These are phyloP conservation scores for Therioaphis trifolii DNA, from an alignment of 2,888 invertebrate genomes.

Conservation along the genomic window DNA sequence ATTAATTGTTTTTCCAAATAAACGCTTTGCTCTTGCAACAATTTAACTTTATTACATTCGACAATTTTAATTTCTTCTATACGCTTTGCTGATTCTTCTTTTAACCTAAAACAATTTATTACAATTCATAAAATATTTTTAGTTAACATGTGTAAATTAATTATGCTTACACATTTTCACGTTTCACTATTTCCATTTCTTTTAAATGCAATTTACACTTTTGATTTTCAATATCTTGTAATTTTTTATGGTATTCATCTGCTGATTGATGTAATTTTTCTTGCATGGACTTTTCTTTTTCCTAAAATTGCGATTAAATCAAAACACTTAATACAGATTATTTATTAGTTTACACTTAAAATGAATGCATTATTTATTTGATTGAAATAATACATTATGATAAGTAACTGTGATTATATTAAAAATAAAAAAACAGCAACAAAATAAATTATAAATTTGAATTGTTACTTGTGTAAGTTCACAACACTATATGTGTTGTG, in stretches of 20 bases:
- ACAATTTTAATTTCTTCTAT: not conserved
- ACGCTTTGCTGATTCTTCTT: not conserved
- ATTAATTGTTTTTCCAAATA: slow-evolving; percentile 33
- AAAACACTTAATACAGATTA: too few species aligned
- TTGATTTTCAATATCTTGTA: slow-evolving; percentile 35
- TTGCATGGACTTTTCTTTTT: slow-evolving; percentile 31
- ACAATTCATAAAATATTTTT: not conserved
- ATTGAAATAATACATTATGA: too few species aligned
- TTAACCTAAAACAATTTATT: slow-evolving; percentile 23
- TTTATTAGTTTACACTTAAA: too few species aligned
- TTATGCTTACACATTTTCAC: slow-evolving; percentile 46
- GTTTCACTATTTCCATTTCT: slow-evolving; percentile 40
- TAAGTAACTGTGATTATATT: too few species aligned
- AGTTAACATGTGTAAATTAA: not conserved
- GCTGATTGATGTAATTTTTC: slow-evolving; percentile 16
- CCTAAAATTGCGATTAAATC: too few species aligned
- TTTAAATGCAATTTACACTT: slow-evolving; percentile 25
- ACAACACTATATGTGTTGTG: too few species aligned
- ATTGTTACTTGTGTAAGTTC: too few species aligned
- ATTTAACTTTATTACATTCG: slow-evolving; percentile 32
- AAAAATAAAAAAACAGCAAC: too few species aligned
- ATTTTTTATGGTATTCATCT: slow-evolving; percentile 10
- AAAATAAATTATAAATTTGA: too few species aligned
- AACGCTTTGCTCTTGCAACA: slow-evolving; percentile 32
- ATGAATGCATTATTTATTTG: too few species aligned